phyloP scores from a whole-genome alignment of 2,888 invertebrate genomes.

The Netelia inedita region DNA sequence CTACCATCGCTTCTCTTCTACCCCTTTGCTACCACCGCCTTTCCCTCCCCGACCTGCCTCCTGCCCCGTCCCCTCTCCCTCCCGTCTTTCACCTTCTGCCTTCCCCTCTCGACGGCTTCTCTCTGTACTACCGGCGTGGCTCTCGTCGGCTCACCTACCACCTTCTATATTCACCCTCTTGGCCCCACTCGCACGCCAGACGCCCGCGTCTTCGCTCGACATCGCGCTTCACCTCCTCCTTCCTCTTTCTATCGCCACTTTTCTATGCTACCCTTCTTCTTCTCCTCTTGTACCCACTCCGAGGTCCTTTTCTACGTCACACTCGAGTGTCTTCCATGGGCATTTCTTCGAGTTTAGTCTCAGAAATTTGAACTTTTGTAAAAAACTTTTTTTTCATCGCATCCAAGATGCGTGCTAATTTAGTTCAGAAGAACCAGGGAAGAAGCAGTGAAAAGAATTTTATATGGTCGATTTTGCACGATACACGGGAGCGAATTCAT shows the following conservation, averaged over 20 bases:
- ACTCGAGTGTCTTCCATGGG: slow-evolving; percentile 65
- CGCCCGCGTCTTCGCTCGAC: slow-evolving; percentile 62
- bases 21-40: slow-evolving; percentile 77
- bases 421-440: too few relatives aligned
- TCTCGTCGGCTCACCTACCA: slow-evolving; percentile 76
- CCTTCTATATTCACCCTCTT: slow-evolving; percentile 68
- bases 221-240: slow-evolving; percentile 42
- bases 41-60: slow-evolving; percentile 60
- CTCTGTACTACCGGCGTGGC: slow-evolving; percentile 74
- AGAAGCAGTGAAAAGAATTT: too few relatives aligned
- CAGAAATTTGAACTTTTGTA: slow-evolving; percentile 63
- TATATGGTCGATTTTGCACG: too few relatives aligned
- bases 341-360: slow-evolving; percentile 69
- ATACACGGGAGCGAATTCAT: background rate
- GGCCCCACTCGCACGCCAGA: slow-evolving; percentile 63
- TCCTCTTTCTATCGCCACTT: slow-evolving; percentile 65
- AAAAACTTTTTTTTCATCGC: slow-evolving; percentile 41
- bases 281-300: slow-evolving; percentile 22
- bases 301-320: slow-evolving; percentile 39
- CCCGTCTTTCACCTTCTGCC: slow-evolving; percentile 72
- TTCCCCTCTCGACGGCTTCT: slow-evolving; percentile 71
- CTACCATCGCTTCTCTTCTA: slow-evolving; percentile 77
- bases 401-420: too few relatives aligned
- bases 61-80: slow-evolving; percentile 68
- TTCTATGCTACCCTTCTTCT: slow-evolving; percentile 50